Evolutionary conservation across 2,888 invertebrate species (phyloP).

Genomic region (Embidobia sp.): DNA sequence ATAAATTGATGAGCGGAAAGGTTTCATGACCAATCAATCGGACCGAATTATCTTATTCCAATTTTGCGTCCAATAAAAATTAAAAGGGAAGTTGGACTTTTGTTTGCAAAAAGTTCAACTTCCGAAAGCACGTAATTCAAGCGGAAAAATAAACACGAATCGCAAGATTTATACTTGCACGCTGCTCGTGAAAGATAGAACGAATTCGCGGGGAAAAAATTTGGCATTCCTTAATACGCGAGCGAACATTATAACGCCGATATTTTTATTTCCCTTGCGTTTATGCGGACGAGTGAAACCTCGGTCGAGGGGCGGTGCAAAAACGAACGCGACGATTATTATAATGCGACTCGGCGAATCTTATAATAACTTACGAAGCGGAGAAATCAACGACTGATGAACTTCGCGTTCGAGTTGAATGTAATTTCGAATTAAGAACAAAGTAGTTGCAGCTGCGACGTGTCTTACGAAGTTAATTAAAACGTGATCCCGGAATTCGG

Average conservation of each 20-base stretch:
- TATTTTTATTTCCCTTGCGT: conserved; percentile 43
- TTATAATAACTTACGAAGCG: conserved; percentile 27
- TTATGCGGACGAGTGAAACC: conserved; percentile 9
- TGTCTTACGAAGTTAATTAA: conserved; percentile 46
- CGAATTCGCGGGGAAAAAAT: conserved; percentile 22
- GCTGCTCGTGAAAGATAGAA: conserved; percentile 18
- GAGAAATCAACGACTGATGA: conserved; percentile 45
- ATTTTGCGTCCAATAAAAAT: too few species aligned
- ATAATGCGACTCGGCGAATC: conserved; percentile 41
- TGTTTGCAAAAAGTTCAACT: too few species aligned
- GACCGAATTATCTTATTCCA: too few species aligned
- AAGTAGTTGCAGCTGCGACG: conserved; percentile 38
- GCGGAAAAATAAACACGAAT: not conserved
- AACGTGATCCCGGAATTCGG: conserved; percentile 36
- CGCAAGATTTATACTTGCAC: conserved; percentile 19
- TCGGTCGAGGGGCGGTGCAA: not conserved
- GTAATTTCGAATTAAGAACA: conserved; percentile 46
- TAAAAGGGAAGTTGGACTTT: too few species aligned
- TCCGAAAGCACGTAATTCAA: not conserved
- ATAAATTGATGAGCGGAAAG: conserved; percentile 5
- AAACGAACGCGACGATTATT: conserved; percentile 42
- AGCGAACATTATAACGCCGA: conserved; percentile 39
- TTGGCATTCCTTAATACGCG: conserved; percentile 38
- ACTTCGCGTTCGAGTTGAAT: conserved; percentile 41
- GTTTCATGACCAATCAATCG: too few species aligned